Percentiles rank a stretch among this genome's conserved stretches.
These are phyloP conservation scores for Idris sp. DNA, from an alignment of 1,140 invertebrate genomes.

Conservation along the genomic window DNA sequence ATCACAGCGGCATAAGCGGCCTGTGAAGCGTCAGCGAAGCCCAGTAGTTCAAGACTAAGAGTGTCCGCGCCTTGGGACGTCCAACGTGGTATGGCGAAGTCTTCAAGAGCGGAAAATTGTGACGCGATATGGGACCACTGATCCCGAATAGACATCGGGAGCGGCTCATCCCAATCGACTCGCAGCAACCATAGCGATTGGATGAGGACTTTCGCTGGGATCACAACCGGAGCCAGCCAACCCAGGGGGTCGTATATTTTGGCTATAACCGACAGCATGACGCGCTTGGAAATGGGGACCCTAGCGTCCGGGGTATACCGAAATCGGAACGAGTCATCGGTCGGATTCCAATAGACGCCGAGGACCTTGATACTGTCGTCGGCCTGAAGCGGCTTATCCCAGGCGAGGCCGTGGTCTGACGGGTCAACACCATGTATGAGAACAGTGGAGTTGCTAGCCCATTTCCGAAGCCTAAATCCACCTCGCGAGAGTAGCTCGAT, in stretches of 20 bases:
- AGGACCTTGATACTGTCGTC: too few relatives aligned
- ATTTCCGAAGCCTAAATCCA: conserved; percentile 1
- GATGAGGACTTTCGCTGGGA: conserved; percentile 7
- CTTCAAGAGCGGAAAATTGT: too few relatives aligned
- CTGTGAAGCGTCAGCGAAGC: too few relatives aligned
- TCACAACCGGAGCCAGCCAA: background rate
- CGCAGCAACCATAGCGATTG: background rate
- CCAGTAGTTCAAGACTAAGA: too few relatives aligned
- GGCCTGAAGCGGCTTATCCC: too few relatives aligned
- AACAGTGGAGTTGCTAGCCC: too few relatives aligned
- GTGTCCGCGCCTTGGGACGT: too few relatives aligned
- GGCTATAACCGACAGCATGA: conserved; percentile 2
- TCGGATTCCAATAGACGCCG: conserved; percentile 6
- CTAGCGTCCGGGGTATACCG: background rate
- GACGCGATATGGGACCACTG: too few relatives aligned
- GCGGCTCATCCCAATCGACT: background rate
- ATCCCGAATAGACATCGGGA: too few relatives aligned
- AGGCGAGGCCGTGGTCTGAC: background rate
- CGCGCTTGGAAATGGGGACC: background rate
- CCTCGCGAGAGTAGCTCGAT: background rate
- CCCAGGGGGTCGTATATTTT: conserved; percentile 3
- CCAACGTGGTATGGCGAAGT: too few relatives aligned
- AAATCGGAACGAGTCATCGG: conserved; percentile 1
- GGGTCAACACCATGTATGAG: background rate
- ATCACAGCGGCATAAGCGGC: too few relatives aligned